These are phyloP conservation scores for Podarcis muralis DNA, from an alignment of 2,113 vertebrate species.

Conservation along the genomic window DNA sequence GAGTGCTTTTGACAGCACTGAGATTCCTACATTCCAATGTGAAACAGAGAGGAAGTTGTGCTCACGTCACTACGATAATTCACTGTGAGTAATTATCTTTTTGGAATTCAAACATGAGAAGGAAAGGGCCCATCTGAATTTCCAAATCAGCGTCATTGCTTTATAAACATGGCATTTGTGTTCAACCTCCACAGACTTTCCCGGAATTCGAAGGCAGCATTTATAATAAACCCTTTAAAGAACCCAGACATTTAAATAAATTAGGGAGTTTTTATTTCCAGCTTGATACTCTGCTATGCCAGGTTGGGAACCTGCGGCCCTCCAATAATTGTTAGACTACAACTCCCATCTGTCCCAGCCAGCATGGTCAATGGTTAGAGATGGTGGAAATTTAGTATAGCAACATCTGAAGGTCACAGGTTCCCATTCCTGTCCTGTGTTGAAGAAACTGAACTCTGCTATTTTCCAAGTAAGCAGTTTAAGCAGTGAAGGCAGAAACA, in stretches of 20 bases:
- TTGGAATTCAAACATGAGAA: background rate
- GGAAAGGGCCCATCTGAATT: background rate
- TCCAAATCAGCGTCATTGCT: background rate
- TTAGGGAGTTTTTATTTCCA: background rate
- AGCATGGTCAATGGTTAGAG: too few species aligned
- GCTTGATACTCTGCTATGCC: background rate
- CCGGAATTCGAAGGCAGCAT: background rate
- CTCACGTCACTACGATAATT: background rate
- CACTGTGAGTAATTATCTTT: background rate
- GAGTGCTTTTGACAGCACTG: background rate
- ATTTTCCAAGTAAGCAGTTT: background rate
- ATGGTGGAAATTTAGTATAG: too few species aligned
- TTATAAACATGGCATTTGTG: background rate
- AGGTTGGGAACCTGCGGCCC: background rate
- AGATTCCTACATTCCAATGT: background rate
- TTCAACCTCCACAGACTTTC: background rate
- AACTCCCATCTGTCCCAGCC: too few species aligned
- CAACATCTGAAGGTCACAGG: too few species aligned
- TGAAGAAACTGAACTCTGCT: background rate
- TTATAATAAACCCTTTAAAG: background rate
- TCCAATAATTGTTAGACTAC: background rate
- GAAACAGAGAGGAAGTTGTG: background rate
- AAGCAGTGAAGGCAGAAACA: background rate
- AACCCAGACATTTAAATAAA: background rate
- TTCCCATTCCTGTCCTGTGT: too few species aligned